Base-by-base conservation (phyloP, 1,140 invertebrate genomes). In the Helicorthomorpha holstii region DNA sequence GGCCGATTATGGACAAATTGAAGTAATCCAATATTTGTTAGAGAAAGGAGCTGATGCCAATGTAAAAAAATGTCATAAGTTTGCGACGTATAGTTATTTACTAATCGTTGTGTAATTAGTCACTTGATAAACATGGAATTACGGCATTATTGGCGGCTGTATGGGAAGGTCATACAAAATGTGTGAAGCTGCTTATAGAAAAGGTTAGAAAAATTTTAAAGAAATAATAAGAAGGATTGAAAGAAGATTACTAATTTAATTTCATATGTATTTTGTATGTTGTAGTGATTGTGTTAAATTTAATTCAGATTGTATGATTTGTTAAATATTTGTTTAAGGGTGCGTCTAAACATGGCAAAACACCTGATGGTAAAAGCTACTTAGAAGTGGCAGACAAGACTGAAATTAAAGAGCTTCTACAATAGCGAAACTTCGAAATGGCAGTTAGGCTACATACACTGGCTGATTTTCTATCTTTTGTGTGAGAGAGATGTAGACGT, bases 81-180 rank as follows among this genome's bases (percentile, higher is more conserved):
- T 21, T 12, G 19, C 4, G 4, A 7, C 16, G 16, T 45, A 4
- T 10, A 45, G 3, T 7, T 38, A n/a, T 38, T 38, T n/a, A 38
- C n/a, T 7, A 22, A 10, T 54, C 58, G 56, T 29, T 60, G 57
- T 68, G 72, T 48, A 61, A 64, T 12, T 61, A 89, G 84, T 79
- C 80, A 49, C 78, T 78, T 65, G 91, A 96, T 66, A 92, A 92
- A 70, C 86, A 93, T 77, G 90, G 88, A 4, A 94, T 96, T 56
- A 89, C 83, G 52, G 81, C 88, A 22, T 71, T 96, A 38, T 66
- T 95, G 57, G 87, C 90, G 56, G 91, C 91, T 54, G 90, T 95
- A 61, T 96, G 87, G 86, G 91, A 96, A 72, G 89, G 88, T 47
- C 91, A 96, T 64, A 88, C 82, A 48, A 78, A 82, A 50, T 92